These are phyloP conservation scores for Bursaphelenchus okinawaensis DNA, from an alignment of 2,888 invertebrate genomes.

Conservation along the genomic window DNA sequence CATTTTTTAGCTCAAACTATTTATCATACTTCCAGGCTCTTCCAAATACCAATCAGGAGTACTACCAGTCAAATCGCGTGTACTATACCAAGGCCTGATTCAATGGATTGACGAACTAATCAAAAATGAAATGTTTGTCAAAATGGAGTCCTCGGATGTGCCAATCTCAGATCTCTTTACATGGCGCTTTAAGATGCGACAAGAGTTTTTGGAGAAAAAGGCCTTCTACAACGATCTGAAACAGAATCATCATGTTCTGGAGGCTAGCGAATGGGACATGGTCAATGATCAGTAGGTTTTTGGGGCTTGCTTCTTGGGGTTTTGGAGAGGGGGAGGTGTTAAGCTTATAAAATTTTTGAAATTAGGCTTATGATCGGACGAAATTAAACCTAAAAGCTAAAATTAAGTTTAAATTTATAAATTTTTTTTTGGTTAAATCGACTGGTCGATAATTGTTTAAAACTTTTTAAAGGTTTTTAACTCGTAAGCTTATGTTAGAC, in stretches of 20 bases:
- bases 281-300: conserved; percentile 17
- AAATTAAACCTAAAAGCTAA: no score
- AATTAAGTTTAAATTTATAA: no score
- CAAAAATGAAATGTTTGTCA: conserved; percentile 1
- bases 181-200: conserved; percentile 20
- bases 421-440: no score
- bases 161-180: not conserved
- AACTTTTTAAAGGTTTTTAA: no score
- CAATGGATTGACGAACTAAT: conserved; percentile 23
- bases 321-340: no score
- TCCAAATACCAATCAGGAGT: not conserved
- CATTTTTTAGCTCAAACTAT: no score
- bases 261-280: conserved; percentile 16
- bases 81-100: conserved; percentile 1
- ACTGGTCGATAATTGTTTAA: no score
- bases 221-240: conserved; percentile 22
- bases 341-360: no score
- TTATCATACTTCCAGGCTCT: not conserved
- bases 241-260: conserved; percentile 12
- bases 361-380: no score
- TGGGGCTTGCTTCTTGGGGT: no score
- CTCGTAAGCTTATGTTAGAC: no score
- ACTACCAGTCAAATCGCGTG: not conserved
- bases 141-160: not conserved
- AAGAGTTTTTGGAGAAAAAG: conserved; percentile 46